These are phyloP conservation scores for Nephotettix cincticeps DNA, from an alignment of 1,140 invertebrate species.

Conservation along the genomic window DNA sequence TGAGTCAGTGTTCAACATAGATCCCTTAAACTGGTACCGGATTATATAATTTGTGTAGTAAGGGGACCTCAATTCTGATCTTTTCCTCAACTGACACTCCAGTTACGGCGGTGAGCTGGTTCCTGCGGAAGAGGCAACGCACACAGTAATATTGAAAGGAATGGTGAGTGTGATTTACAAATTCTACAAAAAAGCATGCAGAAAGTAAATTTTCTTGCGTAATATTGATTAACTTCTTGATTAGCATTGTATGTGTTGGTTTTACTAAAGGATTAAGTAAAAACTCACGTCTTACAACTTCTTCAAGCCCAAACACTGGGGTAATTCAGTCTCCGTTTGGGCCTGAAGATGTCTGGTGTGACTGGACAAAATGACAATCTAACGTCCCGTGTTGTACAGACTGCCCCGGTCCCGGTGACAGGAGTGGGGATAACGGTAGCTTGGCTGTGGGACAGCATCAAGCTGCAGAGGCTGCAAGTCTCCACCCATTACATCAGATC, in stretches of 20 bases:
- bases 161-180: too few relatives aligned
- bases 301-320: background rate
- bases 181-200: background rate
- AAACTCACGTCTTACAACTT: background rate
- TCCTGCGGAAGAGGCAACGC: constrained; percentile 18
- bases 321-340: too few relatives aligned
- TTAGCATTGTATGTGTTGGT: too few relatives aligned
- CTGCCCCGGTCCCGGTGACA: background rate
- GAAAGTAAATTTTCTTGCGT: background rate
- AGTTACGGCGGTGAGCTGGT: constrained; percentile 29
- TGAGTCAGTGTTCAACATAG: too few relatives aligned
- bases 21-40: too few relatives aligned
- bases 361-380: too few relatives aligned
- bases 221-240: too few relatives aligned
- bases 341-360: too few relatives aligned
- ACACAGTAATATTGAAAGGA: background rate
- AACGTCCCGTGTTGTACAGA: too few relatives aligned
- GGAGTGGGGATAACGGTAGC: background rate
- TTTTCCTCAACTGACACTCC: constrained; percentile 4
- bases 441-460: constrained; percentile 28
- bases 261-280: background rate
- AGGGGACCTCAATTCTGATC: too few relatives aligned
- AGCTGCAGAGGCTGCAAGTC: constrained; percentile 25
- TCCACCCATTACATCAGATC: background rate
- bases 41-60: too few relatives aligned